A percentile compares a stretch with the other conserved stretches of the same genome.
Conservation (phyloP, 2,797 vertebrate species). For the Syncerus caffer region DNA sequence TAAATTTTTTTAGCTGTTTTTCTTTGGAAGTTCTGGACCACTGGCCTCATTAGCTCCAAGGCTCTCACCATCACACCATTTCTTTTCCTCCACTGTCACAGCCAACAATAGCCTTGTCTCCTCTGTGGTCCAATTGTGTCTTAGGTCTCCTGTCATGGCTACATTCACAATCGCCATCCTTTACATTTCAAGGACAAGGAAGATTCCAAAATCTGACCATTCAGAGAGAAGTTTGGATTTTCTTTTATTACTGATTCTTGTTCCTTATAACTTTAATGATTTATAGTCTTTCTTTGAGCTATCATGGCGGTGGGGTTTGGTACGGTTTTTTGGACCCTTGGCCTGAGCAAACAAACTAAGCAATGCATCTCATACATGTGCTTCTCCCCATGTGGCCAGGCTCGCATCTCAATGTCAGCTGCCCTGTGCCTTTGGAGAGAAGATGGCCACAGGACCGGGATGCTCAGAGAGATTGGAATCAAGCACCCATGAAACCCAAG, state of each 20-base stretch:
- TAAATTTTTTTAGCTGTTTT: background rate
- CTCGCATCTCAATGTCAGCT: background rate
- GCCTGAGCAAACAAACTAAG: background rate
- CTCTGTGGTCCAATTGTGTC: conserved; percentile 33
- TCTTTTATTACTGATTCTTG: conserved; percentile 66
- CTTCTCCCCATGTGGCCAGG: background rate
- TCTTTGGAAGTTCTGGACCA: conserved; percentile 35
- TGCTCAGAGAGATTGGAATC: background rate
- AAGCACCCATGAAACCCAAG: background rate
- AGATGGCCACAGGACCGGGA: background rate
- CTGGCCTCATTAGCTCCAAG: conserved; percentile 43
- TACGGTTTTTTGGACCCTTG: background rate
- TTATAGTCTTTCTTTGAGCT: background rate
- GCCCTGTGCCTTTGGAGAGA: background rate
- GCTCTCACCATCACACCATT: background rate
- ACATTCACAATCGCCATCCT: conserved; percentile 46
- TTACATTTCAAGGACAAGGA: conserved; percentile 78
- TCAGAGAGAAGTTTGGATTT: conserved; percentile 69
- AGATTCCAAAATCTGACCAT: conserved; percentile 69
- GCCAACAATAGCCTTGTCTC: conserved; percentile 11
- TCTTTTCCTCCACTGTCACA: background rate
- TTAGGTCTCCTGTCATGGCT: conserved; percentile 20
- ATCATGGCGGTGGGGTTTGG: background rate
- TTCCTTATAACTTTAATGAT: conserved; percentile 31
- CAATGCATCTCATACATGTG: background rate